Evolutionary conservation across 2,113 vertebrate species (phyloP), one percentile per base, ranked within the genome.

Genomic region (Petrocephalus zakoni): DNA sequence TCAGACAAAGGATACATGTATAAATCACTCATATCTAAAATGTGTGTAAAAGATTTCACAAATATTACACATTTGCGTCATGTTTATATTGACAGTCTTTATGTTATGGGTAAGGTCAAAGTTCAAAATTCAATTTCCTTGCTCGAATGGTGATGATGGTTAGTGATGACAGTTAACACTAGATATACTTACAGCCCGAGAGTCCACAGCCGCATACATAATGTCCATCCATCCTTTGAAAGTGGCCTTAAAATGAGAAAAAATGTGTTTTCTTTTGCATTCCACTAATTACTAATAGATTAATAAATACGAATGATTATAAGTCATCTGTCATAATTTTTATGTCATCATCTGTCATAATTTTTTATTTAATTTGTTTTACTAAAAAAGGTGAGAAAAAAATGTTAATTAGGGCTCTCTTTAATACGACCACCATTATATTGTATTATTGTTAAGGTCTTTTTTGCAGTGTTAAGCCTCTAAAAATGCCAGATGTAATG

Each of bases 161-260:
- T 22, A 68, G 78, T 21, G 17, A 49, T 37, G 68, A 1, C 17
- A 75, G 1, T 21, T 46, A 11, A 46, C 42, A 49, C 8, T 37
- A 21, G 21, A 46, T 46, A 49, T 72, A 96, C 97, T 91, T 91
- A 97, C 97, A 84, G 96, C 95, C 90, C 98, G 94, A 9, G 98
- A 99, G 91, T 99, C 98, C 92, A 99, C 98, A 0, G 98, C 98
- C 0, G 98, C 98, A 1, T 98, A 99, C 98, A 99, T 99, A 90
- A 99, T 99, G 0, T 97, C 97, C 98, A 97, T 99, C 98, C 98
- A 99, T 49, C 98, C 98, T 95, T 99, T 99, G 92, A 99, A 99
- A 0, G 98, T 99, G 0, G 98, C 98, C 98, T 99, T 89, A 25
- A 82, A 89, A 51, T 13, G 58, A 86, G 84, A 91, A 91, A 90